phyloP scores from a whole-genome alignment of 2,888 invertebrate species.

The Drosophila neutralis region DNA sequence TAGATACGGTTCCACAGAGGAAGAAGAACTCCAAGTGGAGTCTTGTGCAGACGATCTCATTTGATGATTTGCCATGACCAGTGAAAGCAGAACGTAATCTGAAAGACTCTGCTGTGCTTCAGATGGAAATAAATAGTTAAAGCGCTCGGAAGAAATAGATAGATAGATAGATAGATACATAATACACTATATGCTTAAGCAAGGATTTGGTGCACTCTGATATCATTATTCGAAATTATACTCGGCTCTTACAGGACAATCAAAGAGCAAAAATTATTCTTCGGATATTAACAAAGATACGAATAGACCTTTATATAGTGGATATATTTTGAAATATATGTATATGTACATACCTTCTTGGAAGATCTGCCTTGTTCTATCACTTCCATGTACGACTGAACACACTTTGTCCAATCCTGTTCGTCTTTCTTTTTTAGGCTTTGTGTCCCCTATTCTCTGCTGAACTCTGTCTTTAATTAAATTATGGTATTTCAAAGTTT shows the following conservation, averaged over 20 bases:
- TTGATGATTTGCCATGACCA: constrained; percentile 62
- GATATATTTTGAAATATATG: not conserved
- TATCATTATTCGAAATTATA: not conserved
- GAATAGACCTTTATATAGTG: not conserved
- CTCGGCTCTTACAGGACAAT: not conserved
- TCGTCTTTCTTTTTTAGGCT: not conserved
- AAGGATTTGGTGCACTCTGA: not conserved
- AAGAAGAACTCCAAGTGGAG: constrained; percentile 21
- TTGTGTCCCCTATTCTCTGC: not conserved
- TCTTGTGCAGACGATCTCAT: constrained; percentile 35
- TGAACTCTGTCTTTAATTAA: not conserved
- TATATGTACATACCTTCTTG: not conserved
- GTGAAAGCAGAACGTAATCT: constrained; percentile 74
- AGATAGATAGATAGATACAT: not conserved
- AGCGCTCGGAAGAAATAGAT: not conserved
- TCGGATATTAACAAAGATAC: not conserved
- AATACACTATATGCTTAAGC: constrained; percentile 9
- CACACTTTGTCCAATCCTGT: not conserved
- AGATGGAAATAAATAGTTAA: constrained; percentile 25
- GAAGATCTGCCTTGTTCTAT: too few species aligned
- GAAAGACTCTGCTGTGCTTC: constrained; percentile 27
- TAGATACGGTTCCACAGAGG: constrained; percentile 30
- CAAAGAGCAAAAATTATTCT: not conserved
- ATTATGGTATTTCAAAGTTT: not conserved
- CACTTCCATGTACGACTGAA: rapidly evolving